Conservation (phyloP, 2,888 invertebrate species). For the Seladonia tumulorum region DNA sequence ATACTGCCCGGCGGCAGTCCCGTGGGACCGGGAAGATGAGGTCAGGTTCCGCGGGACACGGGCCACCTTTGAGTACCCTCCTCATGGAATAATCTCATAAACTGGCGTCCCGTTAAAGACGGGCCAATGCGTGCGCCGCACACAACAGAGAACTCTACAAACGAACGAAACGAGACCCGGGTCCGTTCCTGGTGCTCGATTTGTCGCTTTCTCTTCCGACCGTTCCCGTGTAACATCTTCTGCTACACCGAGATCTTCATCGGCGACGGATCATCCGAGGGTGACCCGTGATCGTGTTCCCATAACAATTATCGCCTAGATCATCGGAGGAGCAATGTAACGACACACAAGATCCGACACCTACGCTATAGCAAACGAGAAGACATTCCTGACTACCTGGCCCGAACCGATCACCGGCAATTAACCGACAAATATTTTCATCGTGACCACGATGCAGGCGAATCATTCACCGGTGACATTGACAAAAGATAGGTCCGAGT, state of each 20-base stretch:
- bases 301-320: background rate
- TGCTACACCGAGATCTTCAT: conserved; percentile 16
- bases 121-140: background rate
- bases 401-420: background rate
- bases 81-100: conserved; percentile 63
- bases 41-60: conserved; percentile 60
- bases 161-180: background rate
- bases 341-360: background rate
- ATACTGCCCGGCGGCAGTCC: conserved; percentile 37
- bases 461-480: conserved; percentile 53
- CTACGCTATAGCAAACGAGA: background rate
- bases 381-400: background rate
- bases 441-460: background rate
- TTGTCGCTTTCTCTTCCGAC: conserved; percentile 56
- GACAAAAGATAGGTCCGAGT: conserved; percentile 61
- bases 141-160: conserved; percentile 12
- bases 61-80: conserved; percentile 44
- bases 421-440: background rate
- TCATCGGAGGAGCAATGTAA: background rate
- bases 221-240: conserved; percentile 22
- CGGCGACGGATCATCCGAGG: background rate
- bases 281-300: background rate
- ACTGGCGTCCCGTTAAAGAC: conserved; percentile 47
- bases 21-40: conserved; percentile 56
- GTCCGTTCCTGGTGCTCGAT: conserved; percentile 38